Evolutionary conservation across 2,797 vertebrate genomes (phyloP).

Genomic region (Megaceryle alcyon): DNA sequence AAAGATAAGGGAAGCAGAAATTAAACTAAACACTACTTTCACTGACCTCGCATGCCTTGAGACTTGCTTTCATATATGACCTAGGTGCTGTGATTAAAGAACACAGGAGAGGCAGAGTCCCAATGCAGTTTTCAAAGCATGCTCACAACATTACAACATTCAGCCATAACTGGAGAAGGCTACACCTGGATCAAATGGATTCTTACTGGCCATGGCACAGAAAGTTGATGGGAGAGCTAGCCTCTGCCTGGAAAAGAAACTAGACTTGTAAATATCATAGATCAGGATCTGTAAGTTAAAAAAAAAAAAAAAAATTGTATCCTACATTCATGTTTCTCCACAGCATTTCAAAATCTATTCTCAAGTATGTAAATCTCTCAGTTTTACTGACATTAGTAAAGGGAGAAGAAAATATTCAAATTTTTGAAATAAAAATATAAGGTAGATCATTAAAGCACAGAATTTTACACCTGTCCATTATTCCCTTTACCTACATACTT

Average conservation of each 20-base stretch:
- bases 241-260: background rate
- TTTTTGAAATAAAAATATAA: background rate
- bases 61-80: background rate
- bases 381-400: background rate
- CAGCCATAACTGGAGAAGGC: background rate
- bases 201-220: background rate
- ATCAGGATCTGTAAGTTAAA: background rate
- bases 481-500: background rate
- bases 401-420: background rate
- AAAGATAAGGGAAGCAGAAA: background rate
- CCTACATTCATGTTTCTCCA: background rate
- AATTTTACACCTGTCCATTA: background rate
- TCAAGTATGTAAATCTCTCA: background rate
- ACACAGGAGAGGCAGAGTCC: background rate
- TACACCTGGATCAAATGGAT: slow-evolving; percentile 6
- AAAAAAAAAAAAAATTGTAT: background rate
- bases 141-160: background rate
- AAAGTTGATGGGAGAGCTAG: background rate
- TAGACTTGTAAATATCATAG: background rate
- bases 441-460: background rate
- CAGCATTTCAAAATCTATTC: background rate
- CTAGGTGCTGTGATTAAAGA: background rate
- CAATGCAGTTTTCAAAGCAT: background rate
- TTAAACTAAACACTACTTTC: slow-evolving; percentile 3
- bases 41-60: background rate